phyloP scores from a whole-genome alignment of 2,888 invertebrate species.

The Metopia argyrocephala region DNA sequence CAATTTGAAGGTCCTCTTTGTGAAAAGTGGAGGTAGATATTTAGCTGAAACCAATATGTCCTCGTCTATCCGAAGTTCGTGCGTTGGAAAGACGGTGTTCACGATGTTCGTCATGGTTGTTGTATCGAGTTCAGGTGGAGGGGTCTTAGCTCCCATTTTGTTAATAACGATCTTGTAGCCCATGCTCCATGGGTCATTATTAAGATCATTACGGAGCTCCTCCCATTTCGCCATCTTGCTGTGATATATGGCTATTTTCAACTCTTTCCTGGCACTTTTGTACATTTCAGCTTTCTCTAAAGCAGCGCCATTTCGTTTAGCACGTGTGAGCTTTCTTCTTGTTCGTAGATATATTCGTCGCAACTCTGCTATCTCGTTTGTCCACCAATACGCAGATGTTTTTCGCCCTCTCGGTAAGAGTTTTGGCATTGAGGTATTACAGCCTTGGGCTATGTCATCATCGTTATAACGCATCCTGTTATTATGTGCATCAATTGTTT shows the following conservation, averaged over 20 bases:
- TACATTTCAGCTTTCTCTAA: not conserved
- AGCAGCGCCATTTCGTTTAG: not conserved
- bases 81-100: not conserved
- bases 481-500: too few species aligned
- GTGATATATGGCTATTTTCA: not conserved
- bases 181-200: not conserved
- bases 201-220: conserved; percentile 1
- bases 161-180: conserved; percentile 14
- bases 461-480: too few species aligned
- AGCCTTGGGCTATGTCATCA: not conserved
- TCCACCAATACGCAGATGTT: not conserved
- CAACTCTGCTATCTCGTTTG: not conserved
- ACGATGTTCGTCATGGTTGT: conserved; percentile 5
- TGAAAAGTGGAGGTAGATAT: not conserved
- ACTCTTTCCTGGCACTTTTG: not conserved
- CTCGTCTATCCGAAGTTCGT: not conserved
- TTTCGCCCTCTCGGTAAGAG: too few species aligned
- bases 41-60: not conserved
- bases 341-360: not conserved
- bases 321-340: not conserved
- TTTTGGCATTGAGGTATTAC: not conserved
- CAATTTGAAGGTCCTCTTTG: not conserved
- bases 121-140: not conserved
- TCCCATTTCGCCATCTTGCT: not conserved
- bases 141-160: not conserved